Evolutionary conservation across 2,888 invertebrate genomes (phyloP), one percentile per base, ranked within the genome.

Genomic region (Drosophila atripex): DNA sequence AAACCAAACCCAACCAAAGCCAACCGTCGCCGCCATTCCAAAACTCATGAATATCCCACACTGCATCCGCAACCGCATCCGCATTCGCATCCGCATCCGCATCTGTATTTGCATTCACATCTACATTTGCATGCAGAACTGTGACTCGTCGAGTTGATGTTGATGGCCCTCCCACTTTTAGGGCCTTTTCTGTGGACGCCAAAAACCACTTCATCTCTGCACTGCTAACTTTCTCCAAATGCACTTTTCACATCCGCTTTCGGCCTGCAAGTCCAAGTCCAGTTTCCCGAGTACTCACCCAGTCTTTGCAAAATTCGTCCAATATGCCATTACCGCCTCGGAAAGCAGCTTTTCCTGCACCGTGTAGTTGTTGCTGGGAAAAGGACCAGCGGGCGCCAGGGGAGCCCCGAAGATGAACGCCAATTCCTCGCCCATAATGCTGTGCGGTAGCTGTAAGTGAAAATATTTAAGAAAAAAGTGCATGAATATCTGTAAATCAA

Each of bases 391-490:
- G 5, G 94, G 94, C 46, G 94, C 94, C 45, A 98, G 92, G 7
- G 98, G 98, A 16, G 96, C 95, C 18, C 98, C 98, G 78, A 98
- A 95, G 52, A 97, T 93, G 89, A 97, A 98, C 1, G 97, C 95
- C 86, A 98, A 89, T 90, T 98, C 97, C 90, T 97, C 97, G 0
- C 97, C 97, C 80, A 95, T 94, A 18, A 96, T 95, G 80, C 94
- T 96, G 92, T 94, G 95, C 90, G 94, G 94, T 56, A 95, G 92
- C 95, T 95, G 92, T 70, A 86, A 77, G 61, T 68, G 64, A 56
- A 64, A 35, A 32, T 41, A 65, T 11, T 8, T 21, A 35, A 43
- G 9, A 21, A 43, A 8, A 38, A 30, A 54, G 28, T 30, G 38
- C 35, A 46, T 49, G 55, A 65, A 12, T n/a, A 30, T n/a, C 43